Base-by-base conservation (phyloP, 2,888 invertebrate genomes). In the Chymomyza fuscimana region DNA sequence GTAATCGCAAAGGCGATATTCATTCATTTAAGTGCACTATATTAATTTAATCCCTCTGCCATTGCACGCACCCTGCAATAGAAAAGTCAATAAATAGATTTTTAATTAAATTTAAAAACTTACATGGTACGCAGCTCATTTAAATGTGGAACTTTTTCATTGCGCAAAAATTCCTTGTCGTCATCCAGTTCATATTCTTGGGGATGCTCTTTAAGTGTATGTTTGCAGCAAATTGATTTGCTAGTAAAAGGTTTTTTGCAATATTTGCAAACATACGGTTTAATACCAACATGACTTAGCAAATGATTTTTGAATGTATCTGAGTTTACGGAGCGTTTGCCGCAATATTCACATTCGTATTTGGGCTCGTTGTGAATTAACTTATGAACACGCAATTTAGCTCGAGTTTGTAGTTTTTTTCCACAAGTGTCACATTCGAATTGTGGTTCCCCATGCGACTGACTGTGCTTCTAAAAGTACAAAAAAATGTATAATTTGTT, bases 351-450 rank as follows among this genome's bases (percentile, higher is more conserved):
- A 71, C 91, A 92, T 64, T 89, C 89, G 62, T 89, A 91, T 9
- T 90, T 89, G 15, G 88, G 86, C 65, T 91, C 89, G 0, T 86
- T 83, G 69, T 92, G 91, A 1, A 91, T 90, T 16, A 88, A 80
- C 74, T 92, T 90, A 73, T 93, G 93, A 88, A 92, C 92, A 63
- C 92, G 88, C 25, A 92, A 86, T 0, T 92, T 93, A 10, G 92
- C 88, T 16, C 92, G 89, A 2, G 93, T 92, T 67, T 92, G 92
- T 9, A 93, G 80, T 67, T 90, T 81, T 9, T 86, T 72, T 2
- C 92, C 92, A 71, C 93, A 93, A 25, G 90, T 85, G 0, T 90
- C 89, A 69, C 93, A 93, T 32, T 90, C 89, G 70, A 91, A 93
- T 1, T 84, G 88, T 0, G 92, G 92, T 22, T 89, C 89, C 1